A percentile compares a stretch with the other conserved stretches of the same genome.
Conservation (phyloP, 2,797 vertebrate species). For the Poecilia picta region DNA sequence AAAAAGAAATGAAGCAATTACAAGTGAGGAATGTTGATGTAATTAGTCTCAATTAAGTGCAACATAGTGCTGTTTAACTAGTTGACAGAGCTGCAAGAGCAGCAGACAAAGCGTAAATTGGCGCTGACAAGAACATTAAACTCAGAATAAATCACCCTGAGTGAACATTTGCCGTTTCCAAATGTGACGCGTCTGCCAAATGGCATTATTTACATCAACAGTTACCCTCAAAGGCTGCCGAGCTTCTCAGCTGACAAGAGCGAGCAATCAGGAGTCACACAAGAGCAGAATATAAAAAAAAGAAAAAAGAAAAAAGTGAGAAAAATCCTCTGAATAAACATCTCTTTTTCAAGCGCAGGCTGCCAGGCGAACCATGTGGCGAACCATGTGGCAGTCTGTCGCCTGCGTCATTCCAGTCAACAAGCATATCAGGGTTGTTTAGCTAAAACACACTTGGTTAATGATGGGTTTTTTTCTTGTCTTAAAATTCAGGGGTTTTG, state of each 20-base stretch:
- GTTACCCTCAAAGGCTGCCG: constrained; percentile 35
- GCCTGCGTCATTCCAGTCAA: constrained; percentile 45
- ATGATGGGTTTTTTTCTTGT: constrained; percentile 23
- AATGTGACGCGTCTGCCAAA: constrained; percentile 55
- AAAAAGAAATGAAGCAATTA: constrained; percentile 32
- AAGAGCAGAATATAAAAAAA: constrained; percentile 18
- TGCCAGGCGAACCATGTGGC: constrained; percentile 40
- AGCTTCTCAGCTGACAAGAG: constrained; percentile 48
- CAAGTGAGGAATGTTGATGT: constrained; percentile 24
- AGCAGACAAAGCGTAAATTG: constrained; percentile 53
- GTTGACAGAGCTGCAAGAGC: constrained; percentile 34
- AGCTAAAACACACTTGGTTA: constrained; percentile 39
- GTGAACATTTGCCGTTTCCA: constrained; percentile 57
- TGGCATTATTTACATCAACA: constrained; percentile 61
- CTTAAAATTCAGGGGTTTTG: constrained; percentile 15
- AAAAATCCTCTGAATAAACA: constrained; percentile 37
- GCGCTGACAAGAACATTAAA: constrained; percentile 63
- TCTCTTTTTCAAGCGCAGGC: constrained; percentile 35
- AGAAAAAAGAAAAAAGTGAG: constrained; percentile 1
- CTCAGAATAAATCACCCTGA: constrained; percentile 58
- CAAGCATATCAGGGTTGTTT: constrained; percentile 58
- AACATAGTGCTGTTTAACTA: constrained; percentile 19
- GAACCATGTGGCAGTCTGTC: constrained; percentile 43
- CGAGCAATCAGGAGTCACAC: constrained; percentile 53
- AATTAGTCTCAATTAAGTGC: constrained; percentile 59